Evolutionary conservation across 2,888 invertebrate species (phyloP).

Genomic region (Bellardia bayeri): DNA sequence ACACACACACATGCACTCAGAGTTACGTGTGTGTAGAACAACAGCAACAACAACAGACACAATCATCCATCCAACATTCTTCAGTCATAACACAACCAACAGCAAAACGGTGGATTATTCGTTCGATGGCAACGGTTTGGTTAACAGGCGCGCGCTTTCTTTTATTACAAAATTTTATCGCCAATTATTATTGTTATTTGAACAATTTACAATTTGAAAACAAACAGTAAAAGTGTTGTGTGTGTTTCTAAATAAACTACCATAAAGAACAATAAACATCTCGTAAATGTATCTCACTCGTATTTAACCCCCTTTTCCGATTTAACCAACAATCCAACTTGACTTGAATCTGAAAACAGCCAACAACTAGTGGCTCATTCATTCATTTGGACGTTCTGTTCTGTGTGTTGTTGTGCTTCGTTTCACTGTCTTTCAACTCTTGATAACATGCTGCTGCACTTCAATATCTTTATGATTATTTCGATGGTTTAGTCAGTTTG

Average conservation of each 20-base stretch:
- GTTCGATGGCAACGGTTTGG: slow-evolving; percentile 85
- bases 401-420: slow-evolving; percentile 21
- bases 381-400: slow-evolving; percentile 59
- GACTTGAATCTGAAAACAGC: slow-evolving; percentile 36
- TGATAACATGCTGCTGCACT: slow-evolving; percentile 67
- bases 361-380: slow-evolving; percentile 73
- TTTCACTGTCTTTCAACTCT: slow-evolving; percentile 52
- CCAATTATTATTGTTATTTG: slow-evolving; percentile 82
- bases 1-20: slow-evolving; percentile 41
- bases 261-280: slow-evolving; percentile 57
- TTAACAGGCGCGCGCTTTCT: slow-evolving; percentile 84
- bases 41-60: slow-evolving; percentile 43
- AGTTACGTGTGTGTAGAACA: slow-evolving; percentile 42
- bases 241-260: slow-evolving; percentile 28
- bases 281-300: slow-evolving; percentile 64
- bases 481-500: slow-evolving; percentile 71
- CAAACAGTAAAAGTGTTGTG: slow-evolving; percentile 59
- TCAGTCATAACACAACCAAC: slow-evolving; percentile 84
- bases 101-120: slow-evolving; percentile 84
- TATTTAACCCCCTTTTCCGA: slow-evolving; percentile 44
- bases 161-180: slow-evolving; percentile 83
- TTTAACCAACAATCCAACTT: slow-evolving; percentile 45
- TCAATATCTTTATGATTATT: slow-evolving; percentile 71
- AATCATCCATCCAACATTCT: slow-evolving; percentile 74
- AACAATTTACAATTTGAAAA: slow-evolving; percentile 71